Percentiles rank a stretch among this genome's conserved stretches.
Conservation (phyloP, 2,797 vertebrate species). For the Micromesistius poutassou region DNA sequence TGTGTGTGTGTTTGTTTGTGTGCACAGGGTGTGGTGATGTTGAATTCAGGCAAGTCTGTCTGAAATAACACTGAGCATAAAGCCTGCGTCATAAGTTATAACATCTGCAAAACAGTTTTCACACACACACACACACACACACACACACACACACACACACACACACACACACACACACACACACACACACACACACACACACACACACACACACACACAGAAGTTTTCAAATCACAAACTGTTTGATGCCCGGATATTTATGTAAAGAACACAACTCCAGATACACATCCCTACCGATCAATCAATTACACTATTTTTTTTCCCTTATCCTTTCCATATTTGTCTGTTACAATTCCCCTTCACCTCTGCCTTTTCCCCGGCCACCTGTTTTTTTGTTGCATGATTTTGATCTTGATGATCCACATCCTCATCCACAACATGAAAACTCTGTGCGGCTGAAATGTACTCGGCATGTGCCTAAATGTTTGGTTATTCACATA, state of each 20-base stretch:
- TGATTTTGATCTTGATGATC: too few species aligned
- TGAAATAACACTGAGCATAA: neutral
- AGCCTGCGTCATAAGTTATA: neutral
- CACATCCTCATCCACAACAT: too few species aligned
- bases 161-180: neutral
- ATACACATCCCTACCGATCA: too few species aligned
- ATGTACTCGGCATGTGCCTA: too few species aligned
- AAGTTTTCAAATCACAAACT: constrained; percentile 7
- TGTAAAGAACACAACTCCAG: neutral
- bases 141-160: constrained; percentile 7
- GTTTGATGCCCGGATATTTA: constrained; percentile 16
- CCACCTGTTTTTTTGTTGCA: too few species aligned
- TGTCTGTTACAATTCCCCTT: too few species aligned
- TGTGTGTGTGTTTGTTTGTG: constrained; percentile 8
- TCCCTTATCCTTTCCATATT: too few species aligned
- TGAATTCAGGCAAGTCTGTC: neutral
- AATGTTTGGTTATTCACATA: too few species aligned
- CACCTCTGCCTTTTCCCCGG: too few species aligned
- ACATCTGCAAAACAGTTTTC: neutral
- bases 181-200: neutral
- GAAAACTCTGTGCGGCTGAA: too few species aligned
- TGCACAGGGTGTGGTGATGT: neutral
- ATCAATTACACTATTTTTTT: too few species aligned
- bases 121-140: neutral
- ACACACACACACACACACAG: constrained; percentile 10